These are phyloP conservation scores for Gallinago paraguaiae DNA, from an alignment of 2,113 vertebrate species.

Conservation along the genomic window DNA sequence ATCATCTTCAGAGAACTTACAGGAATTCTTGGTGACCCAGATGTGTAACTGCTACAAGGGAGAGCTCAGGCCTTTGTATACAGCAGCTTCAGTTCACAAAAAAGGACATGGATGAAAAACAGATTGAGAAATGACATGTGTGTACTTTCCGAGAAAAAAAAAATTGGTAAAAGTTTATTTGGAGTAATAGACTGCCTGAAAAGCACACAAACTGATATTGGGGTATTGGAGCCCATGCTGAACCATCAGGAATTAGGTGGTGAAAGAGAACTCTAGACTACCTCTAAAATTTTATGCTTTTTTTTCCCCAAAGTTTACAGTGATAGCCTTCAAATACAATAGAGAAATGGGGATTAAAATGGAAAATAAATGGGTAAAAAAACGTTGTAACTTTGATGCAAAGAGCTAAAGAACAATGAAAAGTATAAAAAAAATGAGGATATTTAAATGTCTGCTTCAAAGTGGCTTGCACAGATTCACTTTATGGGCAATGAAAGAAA, in stretches of 20 bases:
- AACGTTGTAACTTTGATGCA: background rate
- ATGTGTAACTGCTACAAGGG: background rate
- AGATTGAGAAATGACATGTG: background rate
- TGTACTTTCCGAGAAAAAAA: background rate
- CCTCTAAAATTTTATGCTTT: background rate
- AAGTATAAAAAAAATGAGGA: background rate
- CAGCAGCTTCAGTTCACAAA: background rate
- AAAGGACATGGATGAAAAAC: background rate
- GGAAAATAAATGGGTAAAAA: background rate
- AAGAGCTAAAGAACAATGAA: background rate
- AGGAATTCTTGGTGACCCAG: background rate
- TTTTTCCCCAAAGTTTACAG: background rate
- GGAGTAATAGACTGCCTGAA: background rate
- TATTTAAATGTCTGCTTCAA: background rate
- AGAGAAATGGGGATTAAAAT: background rate
- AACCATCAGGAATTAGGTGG: background rate
- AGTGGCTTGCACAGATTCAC: background rate
- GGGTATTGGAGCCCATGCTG: background rate
- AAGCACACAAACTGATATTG: background rate
- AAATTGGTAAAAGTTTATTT: background rate
- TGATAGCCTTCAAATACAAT: background rate
- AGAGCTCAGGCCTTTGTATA: background rate
- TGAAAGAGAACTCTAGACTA: background rate
- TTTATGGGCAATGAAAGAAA: background rate
- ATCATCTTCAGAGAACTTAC: background rate